A percentile compares a stretch with the other conserved stretches of the same genome.
These are phyloP conservation scores for Taphrorychus bicolor DNA, from an alignment of 2,888 invertebrate genomes.

Conservation along the genomic window DNA sequence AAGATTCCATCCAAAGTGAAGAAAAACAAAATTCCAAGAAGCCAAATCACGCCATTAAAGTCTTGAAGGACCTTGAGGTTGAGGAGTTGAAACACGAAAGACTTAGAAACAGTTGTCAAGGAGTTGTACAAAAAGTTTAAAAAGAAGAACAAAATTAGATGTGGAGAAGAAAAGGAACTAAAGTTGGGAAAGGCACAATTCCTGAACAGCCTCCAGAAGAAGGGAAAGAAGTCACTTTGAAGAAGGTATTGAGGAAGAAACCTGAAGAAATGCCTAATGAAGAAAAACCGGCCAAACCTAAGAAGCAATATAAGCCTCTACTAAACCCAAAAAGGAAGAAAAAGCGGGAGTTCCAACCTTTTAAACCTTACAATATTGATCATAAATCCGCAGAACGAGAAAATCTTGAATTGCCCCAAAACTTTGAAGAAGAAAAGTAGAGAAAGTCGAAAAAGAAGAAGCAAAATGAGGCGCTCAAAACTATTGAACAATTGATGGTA, in stretches of 20 bases:
- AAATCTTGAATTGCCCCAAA: conserved; percentile 52
- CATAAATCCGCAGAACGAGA: conserved; percentile 55
- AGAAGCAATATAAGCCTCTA: conserved; percentile 52
- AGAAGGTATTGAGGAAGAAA: conserved; percentile 46
- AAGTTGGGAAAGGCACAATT: conserved; percentile 44
- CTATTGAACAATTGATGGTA: conserved; percentile 48
- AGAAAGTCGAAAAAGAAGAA: conserved; percentile 56
- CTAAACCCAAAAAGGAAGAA: conserved; percentile 47
- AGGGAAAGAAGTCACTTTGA: conserved; percentile 51
- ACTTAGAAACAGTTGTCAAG: too few species aligned
- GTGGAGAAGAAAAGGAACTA: conserved; percentile 48
- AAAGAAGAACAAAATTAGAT: conserved; percentile 56
- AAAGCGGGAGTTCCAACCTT: conserved; percentile 51
- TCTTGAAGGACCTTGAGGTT: too few species aligned
- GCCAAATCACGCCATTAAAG: too few species aligned
- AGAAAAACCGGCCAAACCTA: conserved; percentile 53
- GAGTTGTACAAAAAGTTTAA: too few species aligned
- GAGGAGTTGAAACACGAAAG: too few species aligned
- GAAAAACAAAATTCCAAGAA: too few species aligned
- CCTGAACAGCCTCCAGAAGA: conserved; percentile 56
- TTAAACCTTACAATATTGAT: conserved; percentile 57
- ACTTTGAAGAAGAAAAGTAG: conserved; percentile 49
- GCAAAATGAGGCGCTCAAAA: conserved; percentile 51
- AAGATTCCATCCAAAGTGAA: too few species aligned
- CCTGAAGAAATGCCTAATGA: conserved; percentile 53